Base-by-base conservation (phyloP, 2,113 vertebrate species). In the Grammomys surdaster region DNA sequence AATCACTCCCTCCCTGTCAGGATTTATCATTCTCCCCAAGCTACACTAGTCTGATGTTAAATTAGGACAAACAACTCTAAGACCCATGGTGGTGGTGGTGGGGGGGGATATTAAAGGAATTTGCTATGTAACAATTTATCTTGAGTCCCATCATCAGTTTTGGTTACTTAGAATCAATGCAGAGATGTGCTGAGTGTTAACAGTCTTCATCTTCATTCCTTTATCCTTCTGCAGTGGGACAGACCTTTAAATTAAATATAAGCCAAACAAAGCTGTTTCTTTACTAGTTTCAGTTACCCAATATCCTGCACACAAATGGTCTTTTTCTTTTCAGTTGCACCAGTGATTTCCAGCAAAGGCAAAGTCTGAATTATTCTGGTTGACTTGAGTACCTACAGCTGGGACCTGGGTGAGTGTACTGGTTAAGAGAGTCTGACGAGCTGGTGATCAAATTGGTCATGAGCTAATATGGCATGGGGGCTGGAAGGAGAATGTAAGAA, bases 311-410 rank as follows among this genome's bases (percentile, higher is more conserved):
- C 40, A 76, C 26, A 75, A 46, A 88, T 8, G n/a, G 3, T 28
- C 89, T 16, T 36, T 91, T 94, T 94, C 58, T 94, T 96, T 96
- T 95, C 75, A 95, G 88, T 13, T 73, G 26, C 22, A 88, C 56
- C 60, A 28, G 86, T 91, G 63, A 91, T 78, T 95, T 91, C 78
- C 63, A 85, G 72, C 58, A 89, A 63, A 54, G 69, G 73, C 54
- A 88, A 84, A 95, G 33, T 78, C 72, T 94, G 93, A 70, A 80
- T 46, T 69, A 36, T 75, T 70, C 92, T 19, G 33, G 36, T 81
- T 77, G 56, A 54, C 69, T 77, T 33, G 86, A 82, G 46, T 33
- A 46, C 7, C 54, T 65, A 4, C 24, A 90, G 72, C 77, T 73
- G 51, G 73, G 65, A 56, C 36, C 67, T 54, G 86, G 94, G 94